A percentile compares a stretch with the other conserved stretches of the same genome.
phyloP scores from a whole-genome alignment of 1,140 invertebrate species.

The Sycobia sp. region DNA sequence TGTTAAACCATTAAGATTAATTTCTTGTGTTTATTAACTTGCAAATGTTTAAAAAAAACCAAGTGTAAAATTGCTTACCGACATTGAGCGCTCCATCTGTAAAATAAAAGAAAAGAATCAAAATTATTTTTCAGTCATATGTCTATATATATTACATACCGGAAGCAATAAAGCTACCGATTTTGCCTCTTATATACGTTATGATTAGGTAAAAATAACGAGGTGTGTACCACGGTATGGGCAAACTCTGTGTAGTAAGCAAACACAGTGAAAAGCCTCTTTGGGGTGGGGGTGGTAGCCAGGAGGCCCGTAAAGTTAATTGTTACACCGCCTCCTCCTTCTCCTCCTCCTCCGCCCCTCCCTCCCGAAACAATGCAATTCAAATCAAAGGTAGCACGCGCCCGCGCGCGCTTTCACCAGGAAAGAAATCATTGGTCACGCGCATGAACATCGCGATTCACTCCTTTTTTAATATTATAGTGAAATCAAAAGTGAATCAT shows the following conservation, averaged over 20 bases:
- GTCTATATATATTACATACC: too few relatives aligned
- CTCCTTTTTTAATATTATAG: constrained; percentile 27
- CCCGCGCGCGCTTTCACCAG: constrained; percentile 57
- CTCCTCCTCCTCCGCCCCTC: too few relatives aligned
- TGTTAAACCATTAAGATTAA: not conserved
- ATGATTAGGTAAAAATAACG: too few relatives aligned
- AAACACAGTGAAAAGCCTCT: constrained; percentile 5
- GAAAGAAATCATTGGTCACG: constrained; percentile 58
- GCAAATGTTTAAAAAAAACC: too few relatives aligned
- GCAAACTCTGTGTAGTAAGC: too few relatives aligned
- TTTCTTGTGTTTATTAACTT: too few relatives aligned
- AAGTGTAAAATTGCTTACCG: constrained; percentile 50
- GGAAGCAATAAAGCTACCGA: too few relatives aligned
- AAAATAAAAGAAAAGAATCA: constrained; percentile 42
- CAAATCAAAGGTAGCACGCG: too few relatives aligned
- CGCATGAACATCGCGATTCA: constrained; percentile 52
- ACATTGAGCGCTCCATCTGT: constrained; percentile 59
- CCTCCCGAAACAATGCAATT: constrained; percentile 51
- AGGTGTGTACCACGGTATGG: constrained; percentile 8
- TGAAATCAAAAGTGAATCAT: constrained; percentile 30
- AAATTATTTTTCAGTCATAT: not conserved
- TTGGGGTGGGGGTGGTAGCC: too few relatives aligned
- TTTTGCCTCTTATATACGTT: too few relatives aligned
- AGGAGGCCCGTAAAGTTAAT: constrained; percentile 31
- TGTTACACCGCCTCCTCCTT: constrained; percentile 48